Conservation (phyloP, 2,888 invertebrate genomes). For the Drosophila vallismaia region DNA sequence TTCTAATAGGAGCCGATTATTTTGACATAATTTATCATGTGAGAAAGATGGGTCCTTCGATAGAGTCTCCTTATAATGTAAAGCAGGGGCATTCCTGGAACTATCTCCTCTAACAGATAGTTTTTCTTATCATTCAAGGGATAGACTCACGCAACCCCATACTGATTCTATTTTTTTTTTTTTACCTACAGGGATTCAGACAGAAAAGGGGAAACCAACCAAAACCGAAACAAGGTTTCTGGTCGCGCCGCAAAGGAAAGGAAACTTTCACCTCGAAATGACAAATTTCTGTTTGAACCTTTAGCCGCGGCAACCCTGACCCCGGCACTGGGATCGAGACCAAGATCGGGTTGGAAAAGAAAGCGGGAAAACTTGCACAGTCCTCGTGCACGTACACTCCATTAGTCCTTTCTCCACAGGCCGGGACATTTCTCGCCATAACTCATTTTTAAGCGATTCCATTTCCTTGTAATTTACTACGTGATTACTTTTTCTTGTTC, state of each 20-base stretch:
- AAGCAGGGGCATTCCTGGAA: slow-evolving; percentile 29
- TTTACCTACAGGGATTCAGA: slow-evolving; percentile 46
- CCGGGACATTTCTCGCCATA: slow-evolving; percentile 47
- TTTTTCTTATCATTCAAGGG: slow-evolving; percentile 18
- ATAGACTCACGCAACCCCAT: slow-evolving; percentile 31
- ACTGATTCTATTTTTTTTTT: slow-evolving; percentile 21
- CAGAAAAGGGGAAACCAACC: slow-evolving; percentile 19
- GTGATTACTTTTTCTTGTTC: slow-evolving; percentile 79
- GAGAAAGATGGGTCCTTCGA: slow-evolving; percentile 40
- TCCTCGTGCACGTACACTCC: slow-evolving; percentile 65
- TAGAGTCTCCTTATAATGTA: slow-evolving; percentile 17
- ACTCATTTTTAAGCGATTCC: slow-evolving; percentile 76
- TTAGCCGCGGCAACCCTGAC: slow-evolving; percentile 58
- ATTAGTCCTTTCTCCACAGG: slow-evolving; percentile 52
- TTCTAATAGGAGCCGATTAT: slow-evolving; percentile 9
- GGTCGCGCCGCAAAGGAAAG: slow-evolving; percentile 38
- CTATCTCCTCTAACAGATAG: neutral
- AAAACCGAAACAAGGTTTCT: slow-evolving; percentile 27
- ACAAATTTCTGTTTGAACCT: slow-evolving; percentile 70
- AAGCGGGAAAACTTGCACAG: slow-evolving; percentile 47
- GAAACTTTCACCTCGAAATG: slow-evolving; percentile 71
- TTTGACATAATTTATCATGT: slow-evolving; percentile 39
- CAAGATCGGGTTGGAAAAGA: slow-evolving; percentile 1
- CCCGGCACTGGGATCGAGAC: slow-evolving; percentile 23
- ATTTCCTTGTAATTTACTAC: slow-evolving; percentile 78